Evolutionary conservation across 2,113 vertebrate genomes (phyloP), one percentile per base, ranked within the genome.

Genomic region (Cinclus mexicanus): DNA sequence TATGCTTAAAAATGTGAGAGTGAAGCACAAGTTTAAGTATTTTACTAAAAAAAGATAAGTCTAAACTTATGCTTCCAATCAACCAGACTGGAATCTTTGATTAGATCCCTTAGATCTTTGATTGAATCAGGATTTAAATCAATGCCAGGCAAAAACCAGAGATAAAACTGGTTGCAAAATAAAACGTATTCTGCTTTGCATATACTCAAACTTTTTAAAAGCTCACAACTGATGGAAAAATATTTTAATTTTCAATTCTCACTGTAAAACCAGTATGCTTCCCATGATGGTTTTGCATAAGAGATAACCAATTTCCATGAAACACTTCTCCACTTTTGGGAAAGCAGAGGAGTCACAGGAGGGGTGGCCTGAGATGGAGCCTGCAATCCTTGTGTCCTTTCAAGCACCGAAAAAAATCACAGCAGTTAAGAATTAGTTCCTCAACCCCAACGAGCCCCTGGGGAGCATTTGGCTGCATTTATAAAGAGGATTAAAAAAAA

Each of bases 61-160:
- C 92, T 90, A 61, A 94, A 94, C 83, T 86, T 94, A 52, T 87
- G 83, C 65, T 97, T 96, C 91, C 64, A 95, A 91, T 95, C 80
- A 90, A 80, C 64, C 60, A 81, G 92, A 63, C 39, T 83, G 59
- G 85, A 95, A 86, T 90, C 55, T 78, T 77, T 94, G 86, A 94
- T 95, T 90, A 90, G 68, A 89, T 87, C 69, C 72, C 80, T 92
- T 24, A 90, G 74, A 90, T 90, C 92, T 93, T 87, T 29, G 41
- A 72, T 60, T 81, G 88, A 97, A 93, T 89, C 83, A 84, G 77
- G 70, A 81, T 74, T 96, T 90, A 90, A 95, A 96, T 88, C 92
- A 93, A 74, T 57, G 72, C 42, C 69, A 89, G 90, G 65, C 65
- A 79, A 95, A 90, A 89, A 42, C 3, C 47, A 63, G 78, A 90